Conservation (phyloP, 2,797 vertebrate genomes). For the Notamacropus eugenii region DNA sequence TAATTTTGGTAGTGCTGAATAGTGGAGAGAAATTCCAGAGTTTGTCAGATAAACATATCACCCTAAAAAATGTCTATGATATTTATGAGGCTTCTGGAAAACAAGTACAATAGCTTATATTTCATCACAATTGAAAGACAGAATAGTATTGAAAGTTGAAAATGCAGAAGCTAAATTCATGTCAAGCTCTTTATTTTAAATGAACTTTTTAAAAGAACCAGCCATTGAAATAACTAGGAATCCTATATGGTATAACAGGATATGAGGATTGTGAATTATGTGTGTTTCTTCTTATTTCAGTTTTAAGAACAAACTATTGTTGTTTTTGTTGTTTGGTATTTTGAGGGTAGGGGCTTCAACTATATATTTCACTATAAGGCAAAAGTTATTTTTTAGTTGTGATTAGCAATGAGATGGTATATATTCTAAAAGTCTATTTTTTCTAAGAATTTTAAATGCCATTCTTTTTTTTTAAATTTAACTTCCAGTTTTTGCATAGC, state of each 20-base stretch:
- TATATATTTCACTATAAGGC: constrained; percentile 4
- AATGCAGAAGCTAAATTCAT: not conserved
- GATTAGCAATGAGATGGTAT: not conserved
- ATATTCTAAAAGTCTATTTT: not conserved
- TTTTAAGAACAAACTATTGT: not conserved
- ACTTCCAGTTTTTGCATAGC: constrained; percentile 75
- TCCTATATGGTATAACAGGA: not conserved
- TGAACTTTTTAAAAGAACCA: not conserved
- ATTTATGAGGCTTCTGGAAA: not conserved
- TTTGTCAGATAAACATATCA: not conserved
- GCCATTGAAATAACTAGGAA: not conserved
- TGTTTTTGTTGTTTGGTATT: not conserved
- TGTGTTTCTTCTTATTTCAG: not conserved
- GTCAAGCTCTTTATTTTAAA: not conserved
- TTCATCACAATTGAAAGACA: not conserved
- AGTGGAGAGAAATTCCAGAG: not conserved
- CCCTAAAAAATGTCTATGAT: not conserved
- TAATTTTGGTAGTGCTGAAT: not conserved
- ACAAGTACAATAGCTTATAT: too few species aligned
- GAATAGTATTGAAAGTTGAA: not conserved
- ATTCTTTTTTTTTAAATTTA: constrained; percentile 20
- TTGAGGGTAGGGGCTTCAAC: constrained; percentile 9
- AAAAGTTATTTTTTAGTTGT: not conserved
- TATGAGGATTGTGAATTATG: not conserved
- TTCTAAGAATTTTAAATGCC: not conserved